phyloP scores from a whole-genome alignment of 1,140 invertebrate species.

The Bathynomus jamesi region DNA sequence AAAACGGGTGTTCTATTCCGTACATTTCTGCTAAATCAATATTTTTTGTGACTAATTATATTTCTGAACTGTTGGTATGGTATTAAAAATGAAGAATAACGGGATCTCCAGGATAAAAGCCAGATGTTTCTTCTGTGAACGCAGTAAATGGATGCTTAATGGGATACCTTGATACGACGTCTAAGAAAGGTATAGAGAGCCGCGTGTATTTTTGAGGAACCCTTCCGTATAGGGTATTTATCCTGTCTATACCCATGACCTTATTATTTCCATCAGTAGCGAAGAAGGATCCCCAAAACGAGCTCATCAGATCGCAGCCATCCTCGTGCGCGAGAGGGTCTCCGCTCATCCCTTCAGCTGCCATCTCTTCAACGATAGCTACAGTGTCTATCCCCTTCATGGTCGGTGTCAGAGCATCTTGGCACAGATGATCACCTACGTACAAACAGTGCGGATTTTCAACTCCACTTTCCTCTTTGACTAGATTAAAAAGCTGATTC shows the following conservation, averaged over 20 bases:
- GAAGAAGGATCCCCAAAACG: slow-evolving; percentile 36
- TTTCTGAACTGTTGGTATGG: too few species aligned
- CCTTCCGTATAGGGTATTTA: slow-evolving; percentile 31
- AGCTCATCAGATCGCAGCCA: slow-evolving; percentile 37
- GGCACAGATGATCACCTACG: slow-evolving; percentile 69
- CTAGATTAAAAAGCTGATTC: slow-evolving; percentile 52
- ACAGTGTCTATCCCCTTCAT: slow-evolving; percentile 57
- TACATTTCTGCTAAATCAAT: too few species aligned
- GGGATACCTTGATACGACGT: slow-evolving; percentile 24
- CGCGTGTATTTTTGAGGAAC: slow-evolving; percentile 20
- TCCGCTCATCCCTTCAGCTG: slow-evolving; percentile 51
- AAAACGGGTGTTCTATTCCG: too few species aligned
- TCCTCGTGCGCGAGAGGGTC: slow-evolving; percentile 28
- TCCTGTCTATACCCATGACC: slow-evolving; percentile 26
- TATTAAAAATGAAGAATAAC: slow-evolving; percentile 34
- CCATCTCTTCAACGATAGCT: slow-evolving; percentile 64
- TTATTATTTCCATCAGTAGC: slow-evolving; percentile 23
- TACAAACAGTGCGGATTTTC: slow-evolving; percentile 58
- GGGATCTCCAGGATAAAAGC: slow-evolving; percentile 34
- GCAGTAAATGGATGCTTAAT: slow-evolving; percentile 34
- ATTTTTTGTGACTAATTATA: too few species aligned
- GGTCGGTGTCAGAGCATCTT: slow-evolving; percentile 65
- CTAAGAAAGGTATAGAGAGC: slow-evolving; percentile 25
- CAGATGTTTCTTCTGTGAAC: slow-evolving; percentile 26
- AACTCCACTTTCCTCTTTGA: slow-evolving; percentile 46